Base-by-base conservation (phyloP, 1,140 invertebrate species). In the Zaprionus camerounensis region DNA sequence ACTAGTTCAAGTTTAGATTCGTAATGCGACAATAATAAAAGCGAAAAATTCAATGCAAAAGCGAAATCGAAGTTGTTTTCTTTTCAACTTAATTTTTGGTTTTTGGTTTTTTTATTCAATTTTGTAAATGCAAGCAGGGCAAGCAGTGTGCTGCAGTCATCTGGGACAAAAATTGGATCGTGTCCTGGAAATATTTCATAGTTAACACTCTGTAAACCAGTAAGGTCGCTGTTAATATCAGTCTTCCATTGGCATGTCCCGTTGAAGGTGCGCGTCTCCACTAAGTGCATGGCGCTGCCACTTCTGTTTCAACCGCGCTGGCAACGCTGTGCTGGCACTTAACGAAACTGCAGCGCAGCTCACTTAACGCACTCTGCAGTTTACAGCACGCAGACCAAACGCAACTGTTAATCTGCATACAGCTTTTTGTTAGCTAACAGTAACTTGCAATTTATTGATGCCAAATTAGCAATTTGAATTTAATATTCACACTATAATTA, bases 11-110 rank as follows among this genome's bases (percentile, higher is more conserved):
- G 85, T 90, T 91, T 90, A 90, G 81, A 85, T 90, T 82, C 68
- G 76, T 90, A 90, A 90, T 68, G 86, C 85, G 85, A 90, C 85
- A 90, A 90, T 90, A 90, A 90, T 87, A 87, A 87, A 83, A 77
- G 68, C 81, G 76, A 91, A 90, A 80, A 91, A 74, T 91, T 71
- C 64, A 86, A 87, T 80, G 80, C 71, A 82, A 64, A 82, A 82
- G 71, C 56, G 17, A 49, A 34, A 34, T 3, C 9, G 0, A 11
- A 34, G 2, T 34, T 11, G 31, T 34, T 34, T 34, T 34, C 9
- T 11, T 31, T 28, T 28, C 26, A 28, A 28, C 1, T 28, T 7
- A 5, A 26, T 26, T 26, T 5, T 26, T 26, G 3, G 0, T 26
- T 26, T 26, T 5, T 5, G 3, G 3, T 24, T 24, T 24, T 24